Evolutionary conservation across 1,140 invertebrate genomes (phyloP).

Genomic region (Vanessa tameamea): DNA sequence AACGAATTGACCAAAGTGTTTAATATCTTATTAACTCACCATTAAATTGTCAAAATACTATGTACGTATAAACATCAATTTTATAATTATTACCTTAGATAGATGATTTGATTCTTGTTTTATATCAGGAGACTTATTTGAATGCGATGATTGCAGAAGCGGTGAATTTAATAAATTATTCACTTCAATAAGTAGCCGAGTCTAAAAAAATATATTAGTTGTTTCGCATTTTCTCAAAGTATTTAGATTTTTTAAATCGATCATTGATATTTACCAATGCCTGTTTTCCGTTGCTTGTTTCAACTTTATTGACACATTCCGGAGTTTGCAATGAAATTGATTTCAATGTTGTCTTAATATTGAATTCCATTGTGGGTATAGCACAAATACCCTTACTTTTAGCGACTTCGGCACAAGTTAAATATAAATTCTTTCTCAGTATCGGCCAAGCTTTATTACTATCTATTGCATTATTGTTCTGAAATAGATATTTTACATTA

Average conservation of each 20-base stretch:
- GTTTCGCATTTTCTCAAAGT: too few relatives aligned
- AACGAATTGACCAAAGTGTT: too few relatives aligned
- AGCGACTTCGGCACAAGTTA: background rate
- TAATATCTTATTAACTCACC: too few relatives aligned
- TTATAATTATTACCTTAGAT: background rate
- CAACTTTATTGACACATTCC: background rate
- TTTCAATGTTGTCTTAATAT: constrained; percentile 22
- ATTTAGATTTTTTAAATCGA: background rate
- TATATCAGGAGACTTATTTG: background rate
- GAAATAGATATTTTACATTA: background rate
- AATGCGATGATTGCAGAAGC: constrained; percentile 19
- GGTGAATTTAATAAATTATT: constrained; percentile 33
- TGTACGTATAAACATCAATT: background rate
- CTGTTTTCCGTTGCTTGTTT: constrained; percentile 9
- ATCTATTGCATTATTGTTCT: background rate
- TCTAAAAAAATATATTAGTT: background rate
- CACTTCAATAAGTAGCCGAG: constrained; percentile 27
- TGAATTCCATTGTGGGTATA: constrained; percentile 23
- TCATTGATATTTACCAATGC: constrained; percentile 33
- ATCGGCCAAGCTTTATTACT: constrained; percentile 10
- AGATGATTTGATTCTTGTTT: constrained; percentile 2
- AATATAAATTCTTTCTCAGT: constrained; percentile 25
- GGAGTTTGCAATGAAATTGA: constrained; percentile 32
- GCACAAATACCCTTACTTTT: constrained; percentile 23
- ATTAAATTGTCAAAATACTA: background rate